Percentiles rank a stretch among this genome's conserved stretches.
phyloP scores from a whole-genome alignment of 1,140 invertebrate species.

The Laupala kohalensis region DNA sequence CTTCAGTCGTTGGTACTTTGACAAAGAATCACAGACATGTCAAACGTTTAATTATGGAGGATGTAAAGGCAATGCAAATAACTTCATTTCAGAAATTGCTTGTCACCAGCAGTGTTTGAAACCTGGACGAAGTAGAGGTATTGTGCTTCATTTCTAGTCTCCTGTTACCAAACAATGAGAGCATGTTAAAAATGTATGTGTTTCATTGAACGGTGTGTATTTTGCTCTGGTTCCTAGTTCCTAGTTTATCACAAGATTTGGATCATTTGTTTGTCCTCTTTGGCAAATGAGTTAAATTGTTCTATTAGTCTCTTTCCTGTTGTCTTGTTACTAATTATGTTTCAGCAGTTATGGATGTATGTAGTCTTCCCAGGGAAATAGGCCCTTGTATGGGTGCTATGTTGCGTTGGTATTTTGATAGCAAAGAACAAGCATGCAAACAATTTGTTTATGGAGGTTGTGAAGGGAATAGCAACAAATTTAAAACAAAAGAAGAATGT shows the following conservation, averaged over 20 bases:
- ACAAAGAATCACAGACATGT: slow-evolving; percentile 54
- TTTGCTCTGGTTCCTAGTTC: no score
- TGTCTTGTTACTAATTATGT: slow-evolving; percentile 7
- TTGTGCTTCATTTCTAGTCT: no score
- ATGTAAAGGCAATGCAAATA: slow-evolving; percentile 80
- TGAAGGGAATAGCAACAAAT: slow-evolving; percentile 54
- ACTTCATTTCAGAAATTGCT: slow-evolving; percentile 66
- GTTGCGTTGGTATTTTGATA: slow-evolving; percentile 46
- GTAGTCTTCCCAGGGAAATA: slow-evolving; percentile 34
- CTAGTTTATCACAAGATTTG: neutral
- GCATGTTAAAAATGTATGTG: no score
- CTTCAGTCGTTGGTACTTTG: slow-evolving; percentile 69
- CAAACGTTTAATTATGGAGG: slow-evolving; percentile 74
- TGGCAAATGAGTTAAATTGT: neutral
- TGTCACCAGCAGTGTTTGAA: slow-evolving; percentile 63
- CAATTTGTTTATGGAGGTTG: slow-evolving; percentile 50
- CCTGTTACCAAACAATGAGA: no score
- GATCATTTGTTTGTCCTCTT: neutral
- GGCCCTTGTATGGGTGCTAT: slow-evolving; percentile 40
- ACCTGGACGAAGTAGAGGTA: slow-evolving; percentile 59
- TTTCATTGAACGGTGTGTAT: no score
- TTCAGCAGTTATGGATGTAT: slow-evolving; percentile 36
- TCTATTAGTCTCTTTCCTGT: neutral
- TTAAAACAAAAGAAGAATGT: slow-evolving; percentile 40
- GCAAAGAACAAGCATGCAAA: slow-evolving; percentile 33